Evolutionary conservation across 1,140 invertebrate genomes (phyloP).

Genomic region (Tetramorium simillimum): DNA sequence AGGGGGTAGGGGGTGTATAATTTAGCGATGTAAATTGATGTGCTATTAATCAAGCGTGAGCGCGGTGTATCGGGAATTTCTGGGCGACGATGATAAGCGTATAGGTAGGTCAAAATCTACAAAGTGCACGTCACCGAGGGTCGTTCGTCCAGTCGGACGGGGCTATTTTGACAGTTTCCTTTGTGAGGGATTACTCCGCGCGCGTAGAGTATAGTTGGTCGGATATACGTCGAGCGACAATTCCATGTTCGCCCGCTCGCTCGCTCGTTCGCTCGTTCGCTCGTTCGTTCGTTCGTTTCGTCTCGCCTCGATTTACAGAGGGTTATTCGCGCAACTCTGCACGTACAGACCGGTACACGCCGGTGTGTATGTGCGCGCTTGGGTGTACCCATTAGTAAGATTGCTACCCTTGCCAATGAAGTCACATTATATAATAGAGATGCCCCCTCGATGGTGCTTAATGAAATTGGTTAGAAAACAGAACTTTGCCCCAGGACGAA

Average conservation of each 20-base stretch:
- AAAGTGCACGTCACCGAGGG: slow-evolving; percentile 4
- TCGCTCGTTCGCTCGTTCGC: slow-evolving; percentile 18
- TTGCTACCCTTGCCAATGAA: slow-evolving; percentile 75
- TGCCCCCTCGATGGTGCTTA: slow-evolving; percentile 73
- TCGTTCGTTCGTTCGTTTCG: not conserved
- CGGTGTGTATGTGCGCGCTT: slow-evolving; percentile 49
- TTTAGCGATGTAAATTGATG: slow-evolving; percentile 52
- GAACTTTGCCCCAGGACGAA: slow-evolving; percentile 60
- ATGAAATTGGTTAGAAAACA: slow-evolving; percentile 79
- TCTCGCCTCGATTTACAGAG: not conserved
- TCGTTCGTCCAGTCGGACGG: not conserved
- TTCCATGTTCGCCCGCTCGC: slow-evolving; percentile 20
- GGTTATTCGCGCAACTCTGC: slow-evolving; percentile 34
- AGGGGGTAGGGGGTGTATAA: not conserved
- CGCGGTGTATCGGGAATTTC: slow-evolving; percentile 50
- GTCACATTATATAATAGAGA: slow-evolving; percentile 76
- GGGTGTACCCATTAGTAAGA: slow-evolving; percentile 76
- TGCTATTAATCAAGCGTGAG: slow-evolving; percentile 62
- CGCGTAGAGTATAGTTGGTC: slow-evolving; percentile 23
- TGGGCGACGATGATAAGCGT: slow-evolving; percentile 50
- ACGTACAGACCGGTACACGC: slow-evolving; percentile 27
- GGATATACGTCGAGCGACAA: slow-evolving; percentile 61
- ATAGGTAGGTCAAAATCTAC: slow-evolving; percentile 44
- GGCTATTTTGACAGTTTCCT: slow-evolving; percentile 62
- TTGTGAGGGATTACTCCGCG: slow-evolving; percentile 51